Percentiles rank a stretch among this genome's conserved stretches.
These are phyloP conservation scores for Furcifer pardalis DNA, from an alignment of 2,797 vertebrate species.

Conservation along the genomic window DNA sequence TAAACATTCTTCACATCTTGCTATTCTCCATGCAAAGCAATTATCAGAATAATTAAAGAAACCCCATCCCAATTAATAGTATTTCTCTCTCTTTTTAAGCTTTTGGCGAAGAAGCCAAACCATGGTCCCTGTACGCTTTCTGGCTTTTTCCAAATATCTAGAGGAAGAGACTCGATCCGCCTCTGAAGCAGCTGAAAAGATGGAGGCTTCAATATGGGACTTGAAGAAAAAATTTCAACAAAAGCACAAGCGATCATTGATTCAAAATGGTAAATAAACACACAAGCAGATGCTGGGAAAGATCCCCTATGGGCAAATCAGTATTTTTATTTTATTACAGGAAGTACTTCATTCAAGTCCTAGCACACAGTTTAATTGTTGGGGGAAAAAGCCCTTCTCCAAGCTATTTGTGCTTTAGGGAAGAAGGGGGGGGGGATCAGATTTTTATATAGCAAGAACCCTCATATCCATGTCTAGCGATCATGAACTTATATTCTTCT, in stretches of 20 bases:
- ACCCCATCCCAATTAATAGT: neutral
- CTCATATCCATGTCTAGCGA: neutral
- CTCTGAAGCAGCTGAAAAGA: conserved; percentile 83
- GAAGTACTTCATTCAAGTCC: neutral
- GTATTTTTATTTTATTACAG: conserved; percentile 15
- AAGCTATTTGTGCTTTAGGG: neutral
- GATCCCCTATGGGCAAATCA: neutral
- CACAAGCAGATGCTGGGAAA: neutral
- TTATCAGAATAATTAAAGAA: conserved; percentile 1
- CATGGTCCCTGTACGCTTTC: conserved; percentile 61
- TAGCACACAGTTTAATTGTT: neutral
- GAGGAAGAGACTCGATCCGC: conserved; percentile 74
- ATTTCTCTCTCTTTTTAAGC: conserved; percentile 61
- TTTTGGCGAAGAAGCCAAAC: conserved; percentile 58
- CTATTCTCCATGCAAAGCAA: neutral
- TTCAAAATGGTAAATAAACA: conserved; percentile 73
- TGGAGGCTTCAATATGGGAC: conserved; percentile 78
- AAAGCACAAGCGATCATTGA: conserved; percentile 70
- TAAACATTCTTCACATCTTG: neutral
- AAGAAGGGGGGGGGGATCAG: neutral
- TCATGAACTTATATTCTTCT: neutral
- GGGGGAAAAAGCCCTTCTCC: neutral
- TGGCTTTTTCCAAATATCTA: conserved; percentile 75
- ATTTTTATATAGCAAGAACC: neutral
- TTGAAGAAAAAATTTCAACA: conserved; percentile 68